Percentiles rank a stretch among this genome's conserved stretches.
Conservation (phyloP, 1,140 invertebrate genomes). For the Sitodiplosis mosellana region DNA sequence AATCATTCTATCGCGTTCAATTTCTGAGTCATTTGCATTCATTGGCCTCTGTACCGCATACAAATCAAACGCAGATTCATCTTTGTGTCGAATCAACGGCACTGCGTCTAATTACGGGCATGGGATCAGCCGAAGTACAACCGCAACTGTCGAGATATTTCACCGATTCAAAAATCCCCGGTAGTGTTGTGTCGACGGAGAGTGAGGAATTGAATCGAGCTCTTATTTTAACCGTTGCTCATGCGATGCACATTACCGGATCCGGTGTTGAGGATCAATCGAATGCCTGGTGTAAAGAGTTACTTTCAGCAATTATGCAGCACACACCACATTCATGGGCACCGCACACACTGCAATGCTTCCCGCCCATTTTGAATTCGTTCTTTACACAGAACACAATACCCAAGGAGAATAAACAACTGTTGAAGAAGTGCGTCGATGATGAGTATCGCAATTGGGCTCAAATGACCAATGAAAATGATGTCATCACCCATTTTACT, state of each 20-base stretch:
- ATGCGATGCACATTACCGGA: conserved; percentile 85
- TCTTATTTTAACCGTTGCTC: conserved; percentile 77
- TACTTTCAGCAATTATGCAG: conserved; percentile 77
- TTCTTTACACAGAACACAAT: conserved; percentile 61
- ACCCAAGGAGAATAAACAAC: conserved; percentile 75
- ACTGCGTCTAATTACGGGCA: conserved; percentile 71
- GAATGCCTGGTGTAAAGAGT: conserved; percentile 75
- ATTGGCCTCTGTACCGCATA: conserved; percentile 72
- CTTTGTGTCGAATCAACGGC: conserved; percentile 90
- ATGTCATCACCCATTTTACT: conserved; percentile 87
- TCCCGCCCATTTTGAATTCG: conserved; percentile 72
- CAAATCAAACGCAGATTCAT: conserved; percentile 88
- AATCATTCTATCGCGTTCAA: conserved; percentile 85
- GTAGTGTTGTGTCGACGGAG: conserved; percentile 68
- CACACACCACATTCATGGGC: conserved; percentile 91
- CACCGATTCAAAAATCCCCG: conserved; percentile 53
- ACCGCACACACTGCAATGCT: conserved; percentile 76
- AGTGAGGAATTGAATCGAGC: conserved; percentile 89
- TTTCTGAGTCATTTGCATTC: conserved; percentile 76
- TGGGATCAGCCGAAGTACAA: conserved; percentile 76
- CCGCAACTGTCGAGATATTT: conserved; percentile 73
- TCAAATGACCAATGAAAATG: conserved; percentile 90
- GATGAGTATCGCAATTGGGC: conserved; percentile 93
- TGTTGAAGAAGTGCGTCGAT: conserved; percentile 79
- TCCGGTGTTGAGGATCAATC: conserved; percentile 37